Evolutionary conservation across 2,797 vertebrate genomes (phyloP), one percentile per base, ranked within the genome.

Genomic region (Myotis planiceps): DNA sequence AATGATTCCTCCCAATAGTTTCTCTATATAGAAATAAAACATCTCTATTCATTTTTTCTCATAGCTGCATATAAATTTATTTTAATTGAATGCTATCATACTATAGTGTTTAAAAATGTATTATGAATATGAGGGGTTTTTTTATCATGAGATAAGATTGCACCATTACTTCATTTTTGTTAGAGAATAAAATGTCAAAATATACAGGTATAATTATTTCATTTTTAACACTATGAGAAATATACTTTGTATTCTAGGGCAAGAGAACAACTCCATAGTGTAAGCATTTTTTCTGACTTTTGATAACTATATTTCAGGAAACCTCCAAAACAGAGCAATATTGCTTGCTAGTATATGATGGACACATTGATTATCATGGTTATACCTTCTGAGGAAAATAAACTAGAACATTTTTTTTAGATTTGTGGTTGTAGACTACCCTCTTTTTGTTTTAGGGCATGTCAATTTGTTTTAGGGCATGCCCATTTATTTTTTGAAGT

Each of bases 321-420:
- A 25, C 9, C 55, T 91, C 18, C 34, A 23, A 75, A 94, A 74
- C 13, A 88, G 49, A 91, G 4, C 23, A 51, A 0, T 81, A 42
- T 39, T 55, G 4, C 34, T 90, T 55, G 21, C 9, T 86, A 23
- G 18, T 76, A 0, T 65, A 9, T 90, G 76, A 93, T 75, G 15
- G 92, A 74, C 68, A 75, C 66, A 5, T 89, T 96, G 79, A 72
- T 93, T 90, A 82, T 80, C 37, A 47, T 55, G 16, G 65, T 84
- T 92, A 60, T 74, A 91, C 7, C 49, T 86, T 90, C 69, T 82
- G 42, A 95, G n/a, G 92, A 96, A 95, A 94, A 89, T 86, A 88
- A 96, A 88, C 42, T 69, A 81, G 60, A 81, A 49, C 8, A 75
- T 66, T 92, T 95, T 96, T 14, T 90, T 88, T 75, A 81, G 32